Evolutionary conservation across 2,113 vertebrate species (phyloP).

Genomic region (Urocolius indicus): DNA sequence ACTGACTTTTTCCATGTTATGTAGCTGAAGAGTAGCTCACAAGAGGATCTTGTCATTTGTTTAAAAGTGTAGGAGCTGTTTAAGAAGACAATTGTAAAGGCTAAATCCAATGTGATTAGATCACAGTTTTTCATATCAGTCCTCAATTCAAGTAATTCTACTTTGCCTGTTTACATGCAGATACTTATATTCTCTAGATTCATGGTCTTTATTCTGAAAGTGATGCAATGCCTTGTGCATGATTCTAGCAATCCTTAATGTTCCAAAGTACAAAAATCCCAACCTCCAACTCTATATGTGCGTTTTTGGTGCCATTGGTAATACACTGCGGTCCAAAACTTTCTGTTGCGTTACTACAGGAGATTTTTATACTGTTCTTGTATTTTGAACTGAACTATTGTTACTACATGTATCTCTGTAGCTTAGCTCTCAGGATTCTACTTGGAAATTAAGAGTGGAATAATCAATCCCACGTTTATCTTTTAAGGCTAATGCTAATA

Average conservation of each 20-base stretch:
- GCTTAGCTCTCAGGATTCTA: neutral
- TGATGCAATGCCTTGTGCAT: neutral
- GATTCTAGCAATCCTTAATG: neutral
- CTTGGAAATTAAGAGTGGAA: neutral
- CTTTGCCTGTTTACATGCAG: neutral
- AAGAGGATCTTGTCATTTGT: neutral
- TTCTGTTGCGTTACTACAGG: neutral
- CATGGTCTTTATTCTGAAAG: neutral
- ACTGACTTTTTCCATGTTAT: neutral
- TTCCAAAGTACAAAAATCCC: neutral
- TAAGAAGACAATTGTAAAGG: neutral
- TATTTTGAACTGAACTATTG: neutral
- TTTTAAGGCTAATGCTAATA: neutral
- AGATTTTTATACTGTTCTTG: neutral
- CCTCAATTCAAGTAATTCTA: neutral
- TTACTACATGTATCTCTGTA: neutral
- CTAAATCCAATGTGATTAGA: neutral
- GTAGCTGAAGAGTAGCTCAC: neutral
- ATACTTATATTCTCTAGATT: neutral
- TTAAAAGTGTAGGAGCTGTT: neutral
- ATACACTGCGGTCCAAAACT: neutral
- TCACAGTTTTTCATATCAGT: neutral
- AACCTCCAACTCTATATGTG: neutral
- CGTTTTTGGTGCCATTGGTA: neutral
- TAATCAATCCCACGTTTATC: neutral